Evolutionary conservation across 2,113 vertebrate species (phyloP), one percentile per base, ranked within the genome.

Genomic region (Antennarius striatus): DNA sequence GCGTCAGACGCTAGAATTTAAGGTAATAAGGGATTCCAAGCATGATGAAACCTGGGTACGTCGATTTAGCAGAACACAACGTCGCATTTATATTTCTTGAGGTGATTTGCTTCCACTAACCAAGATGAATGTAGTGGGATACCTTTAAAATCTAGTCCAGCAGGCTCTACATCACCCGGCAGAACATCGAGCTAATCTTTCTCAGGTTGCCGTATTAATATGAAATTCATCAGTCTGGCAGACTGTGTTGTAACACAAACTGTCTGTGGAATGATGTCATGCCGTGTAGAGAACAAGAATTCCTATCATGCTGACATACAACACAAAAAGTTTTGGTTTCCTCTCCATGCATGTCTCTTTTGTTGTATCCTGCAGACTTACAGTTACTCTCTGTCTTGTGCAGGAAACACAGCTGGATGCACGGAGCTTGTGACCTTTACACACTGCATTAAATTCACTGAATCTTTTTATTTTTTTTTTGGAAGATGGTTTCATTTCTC

Each of bases 301-400:
- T 79, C 71, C 32, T 78, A 80, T 81, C 64, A 71, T 59, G 50
- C 32, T 83, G 77, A 84, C 81, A 85, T 62, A 63, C 36, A 73
- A 84, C 56, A 54, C 73, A 15, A 45, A 15, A 45, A 49, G 8
- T 30, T 79, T 56, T 65, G 73, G 73, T 77, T 64, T 47, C 51
- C 80, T 81, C 73, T 71, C 82, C 80, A 78, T 68, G 66, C 71
- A 70, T 76, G 49, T 60, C 10, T 67, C 54, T 30, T 30, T 57
- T 64, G 66, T 73, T 77, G 66, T 81, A 67, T 72, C 40, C 56
- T 47, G 16, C 60, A 49, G 65, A 71, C 51, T 45, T 46, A 39
- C 17, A 56, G 65, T 29, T 43, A 62, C 30, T 71, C 49, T 70
- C 3, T 65, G 60, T 83, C 42, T 85, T 75, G 80, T 63, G 57